phyloP scores from a whole-genome alignment of 2,113 vertebrate species.

The Sisor rabdophorus region DNA sequence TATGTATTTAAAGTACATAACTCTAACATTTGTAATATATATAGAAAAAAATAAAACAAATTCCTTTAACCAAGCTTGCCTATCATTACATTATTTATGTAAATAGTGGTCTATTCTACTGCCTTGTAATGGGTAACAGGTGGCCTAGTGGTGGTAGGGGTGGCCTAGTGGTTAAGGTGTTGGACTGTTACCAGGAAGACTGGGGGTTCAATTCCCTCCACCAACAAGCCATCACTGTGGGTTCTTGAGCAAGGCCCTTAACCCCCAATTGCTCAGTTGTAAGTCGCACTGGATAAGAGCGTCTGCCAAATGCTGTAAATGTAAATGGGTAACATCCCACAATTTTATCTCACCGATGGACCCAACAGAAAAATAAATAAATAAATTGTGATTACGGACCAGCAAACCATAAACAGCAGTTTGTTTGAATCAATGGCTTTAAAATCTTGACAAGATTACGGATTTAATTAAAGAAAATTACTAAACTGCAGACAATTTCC shows the following conservation, averaged over 20 bases:
- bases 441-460: slow-evolving; percentile 29
- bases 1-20: too few species aligned
- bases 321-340: neutral
- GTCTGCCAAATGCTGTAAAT: too few species aligned
- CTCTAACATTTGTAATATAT: neutral
- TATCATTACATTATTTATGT: neutral
- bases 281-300: too few species aligned
- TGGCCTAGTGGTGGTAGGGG: too few species aligned
- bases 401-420: slow-evolving; percentile 23
- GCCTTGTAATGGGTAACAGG: neutral
- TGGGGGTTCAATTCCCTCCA: too few species aligned
- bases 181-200: too few species aligned
- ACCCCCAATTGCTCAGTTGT: too few species aligned
- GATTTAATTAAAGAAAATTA: slow-evolving; percentile 39
- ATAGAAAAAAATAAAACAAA: neutral
- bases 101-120: neutral
- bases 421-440: slow-evolving; percentile 19
- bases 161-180: too few species aligned
- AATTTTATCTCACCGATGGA: too few species aligned
- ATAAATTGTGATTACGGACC: neutral
- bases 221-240: too few species aligned
- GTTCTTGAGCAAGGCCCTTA: too few species aligned
- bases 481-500: slow-evolving; percentile 30
- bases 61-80: neutral
- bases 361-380: neutral